Conservation (phyloP, 2,113 vertebrate species). For the Lanius collurio region DNA sequence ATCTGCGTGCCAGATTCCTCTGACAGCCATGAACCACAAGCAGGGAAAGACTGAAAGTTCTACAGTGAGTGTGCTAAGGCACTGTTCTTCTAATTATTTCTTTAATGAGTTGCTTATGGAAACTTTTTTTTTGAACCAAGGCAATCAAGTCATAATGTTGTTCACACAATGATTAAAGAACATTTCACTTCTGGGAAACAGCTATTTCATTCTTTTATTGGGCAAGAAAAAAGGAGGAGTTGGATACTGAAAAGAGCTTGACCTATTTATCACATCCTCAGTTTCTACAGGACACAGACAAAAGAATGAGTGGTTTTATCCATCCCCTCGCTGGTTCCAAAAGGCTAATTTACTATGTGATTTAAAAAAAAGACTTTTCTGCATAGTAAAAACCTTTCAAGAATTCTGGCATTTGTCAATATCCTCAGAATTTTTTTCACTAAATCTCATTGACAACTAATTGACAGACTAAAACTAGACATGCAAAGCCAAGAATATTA, state of each 20-base stretch:
- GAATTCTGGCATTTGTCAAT: not conserved
- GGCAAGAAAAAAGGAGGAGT: not conserved
- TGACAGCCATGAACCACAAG: rapidly evolving
- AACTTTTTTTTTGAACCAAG: not conserved
- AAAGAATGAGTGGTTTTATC: not conserved
- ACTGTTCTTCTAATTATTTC: not conserved
- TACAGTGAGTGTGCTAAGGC: not conserved
- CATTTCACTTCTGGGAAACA: slow-evolving; percentile 33
- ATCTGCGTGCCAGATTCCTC: not conserved
- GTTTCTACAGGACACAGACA: not conserved
- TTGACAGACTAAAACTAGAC: not conserved
- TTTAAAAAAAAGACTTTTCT: not conserved
- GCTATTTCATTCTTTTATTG: not conserved
- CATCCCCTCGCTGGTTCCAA: not conserved
- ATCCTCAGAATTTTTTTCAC: not conserved
- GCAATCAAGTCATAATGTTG: not conserved
- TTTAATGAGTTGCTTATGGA: not conserved
- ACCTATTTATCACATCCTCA: not conserved
- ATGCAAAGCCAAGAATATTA: not conserved
- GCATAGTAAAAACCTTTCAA: not conserved
- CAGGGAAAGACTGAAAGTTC: not conserved
- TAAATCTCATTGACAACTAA: not conserved
- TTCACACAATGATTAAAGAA: not conserved
- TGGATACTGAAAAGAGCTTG: not conserved
- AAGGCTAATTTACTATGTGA: not conserved